Conservation (phyloP, 2,797 vertebrate genomes). For the Aldrovandia affinis region DNA sequence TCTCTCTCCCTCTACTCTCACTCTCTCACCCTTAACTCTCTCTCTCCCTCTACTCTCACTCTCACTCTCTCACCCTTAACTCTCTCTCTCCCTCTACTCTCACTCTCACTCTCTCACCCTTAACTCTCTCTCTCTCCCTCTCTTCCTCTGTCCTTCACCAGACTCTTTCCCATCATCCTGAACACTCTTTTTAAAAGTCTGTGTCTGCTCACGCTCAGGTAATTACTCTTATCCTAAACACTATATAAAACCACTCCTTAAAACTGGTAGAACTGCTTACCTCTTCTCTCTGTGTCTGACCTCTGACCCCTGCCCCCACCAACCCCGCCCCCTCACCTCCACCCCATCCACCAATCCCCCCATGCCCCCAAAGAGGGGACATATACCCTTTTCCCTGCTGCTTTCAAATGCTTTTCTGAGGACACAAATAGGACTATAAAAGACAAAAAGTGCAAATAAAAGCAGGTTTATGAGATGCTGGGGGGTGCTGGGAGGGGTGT, state of each 20-base stretch:
- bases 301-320: constrained; percentile 67
- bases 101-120: too few species aligned
- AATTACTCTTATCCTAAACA: constrained; percentile 83
- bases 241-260: constrained; percentile 81
- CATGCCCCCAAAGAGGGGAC: not conserved
- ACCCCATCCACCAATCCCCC: constrained; percentile 52
- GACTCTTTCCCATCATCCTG: constrained; percentile 9
- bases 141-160: too few species aligned
- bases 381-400: constrained; percentile 6
- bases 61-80: not conserved
- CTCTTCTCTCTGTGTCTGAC: constrained; percentile 74
- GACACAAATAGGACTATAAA: constrained; percentile 62
- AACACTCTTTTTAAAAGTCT: not conserved
- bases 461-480: constrained; percentile 67
- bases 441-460: constrained; percentile 72
- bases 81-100: not conserved
- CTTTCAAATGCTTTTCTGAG: constrained; percentile 56
- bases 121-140: too few species aligned
- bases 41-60: too few species aligned
- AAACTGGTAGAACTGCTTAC: too few species aligned
- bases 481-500: constrained; percentile 44
- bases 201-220: constrained; percentile 63
- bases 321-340: too few species aligned
- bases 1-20: too few species aligned
- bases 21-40: too few species aligned